Conservation (phyloP, 1,140 invertebrate genomes). For the Cylas formicarius region DNA sequence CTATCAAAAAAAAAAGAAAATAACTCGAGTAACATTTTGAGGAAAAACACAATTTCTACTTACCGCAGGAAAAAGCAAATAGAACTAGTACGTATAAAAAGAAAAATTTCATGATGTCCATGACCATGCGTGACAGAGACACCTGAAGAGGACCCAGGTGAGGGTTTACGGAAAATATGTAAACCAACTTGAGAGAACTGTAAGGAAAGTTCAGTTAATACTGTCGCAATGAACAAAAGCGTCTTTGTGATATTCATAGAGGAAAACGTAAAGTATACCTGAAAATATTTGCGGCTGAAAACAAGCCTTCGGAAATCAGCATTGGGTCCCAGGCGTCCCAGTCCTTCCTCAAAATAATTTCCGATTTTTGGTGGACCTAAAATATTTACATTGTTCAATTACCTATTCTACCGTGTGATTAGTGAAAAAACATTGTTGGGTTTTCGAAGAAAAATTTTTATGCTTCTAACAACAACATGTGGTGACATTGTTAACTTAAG, state of each 20-base stretch:
- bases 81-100: slow-evolving; percentile 90
- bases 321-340: slow-evolving; percentile 97
- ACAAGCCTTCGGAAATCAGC: slow-evolving; percentile 92
- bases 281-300: slow-evolving; percentile 96
- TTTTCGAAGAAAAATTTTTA: too few species aligned
- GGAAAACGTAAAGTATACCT: slow-evolving; percentile 45
- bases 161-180: slow-evolving; percentile 98
- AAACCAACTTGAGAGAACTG: slow-evolving; percentile 94
- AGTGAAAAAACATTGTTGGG: too few species aligned
- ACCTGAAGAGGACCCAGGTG: slow-evolving; percentile 96
- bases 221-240: too few species aligned
- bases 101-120: slow-evolving; percentile 97
- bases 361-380: slow-evolving; percentile 34
- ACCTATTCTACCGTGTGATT: too few species aligned
- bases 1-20: slow-evolving; percentile 32
- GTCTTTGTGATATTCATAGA: neutral
- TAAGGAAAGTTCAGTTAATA: slow-evolving; percentile 10
- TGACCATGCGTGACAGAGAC: slow-evolving; percentile 92
- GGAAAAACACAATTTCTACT: slow-evolving; percentile 36
- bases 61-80: slow-evolving; percentile 97
- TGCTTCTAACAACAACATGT: too few species aligned
- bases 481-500: too few species aligned
- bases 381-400: too few species aligned
- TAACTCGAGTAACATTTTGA: neutral
- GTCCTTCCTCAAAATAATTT: slow-evolving; percentile 48